A percentile compares a stretch with the other conserved stretches of the same genome.
Evolutionary conservation across 2,888 invertebrate species (phyloP).

Genomic region (Gastracanthus pulcherrimus): DNA sequence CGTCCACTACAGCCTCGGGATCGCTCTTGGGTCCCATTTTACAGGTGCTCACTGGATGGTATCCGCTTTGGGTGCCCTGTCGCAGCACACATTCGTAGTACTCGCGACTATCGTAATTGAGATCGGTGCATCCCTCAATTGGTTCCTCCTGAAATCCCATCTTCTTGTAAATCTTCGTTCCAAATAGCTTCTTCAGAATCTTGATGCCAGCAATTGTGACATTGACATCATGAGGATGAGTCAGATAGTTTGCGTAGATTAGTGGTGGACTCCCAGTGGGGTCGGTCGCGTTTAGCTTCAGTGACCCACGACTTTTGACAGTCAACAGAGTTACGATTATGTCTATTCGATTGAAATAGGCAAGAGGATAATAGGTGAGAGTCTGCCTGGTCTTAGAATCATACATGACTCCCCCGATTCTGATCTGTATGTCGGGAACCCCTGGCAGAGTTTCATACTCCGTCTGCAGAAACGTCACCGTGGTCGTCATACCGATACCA

Average conservation of each 20-base stretch:
- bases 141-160: conserved; percentile 79
- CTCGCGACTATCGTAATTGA: conserved; percentile 78
- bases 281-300: conserved; percentile 81
- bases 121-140: conserved; percentile 78
- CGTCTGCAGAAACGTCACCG: conserved; percentile 81
- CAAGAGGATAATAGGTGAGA: background rate
- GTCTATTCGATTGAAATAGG: conserved; percentile 80
- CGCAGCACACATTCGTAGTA: conserved; percentile 82
- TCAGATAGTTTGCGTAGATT: conserved; percentile 84
- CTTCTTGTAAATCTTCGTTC: conserved; percentile 79
- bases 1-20: conserved; percentile 82
- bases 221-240: conserved; percentile 80
- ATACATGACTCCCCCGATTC: conserved; percentile 73
- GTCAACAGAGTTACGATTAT: conserved; percentile 81
- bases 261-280: conserved; percentile 83
- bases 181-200: conserved; percentile 79
- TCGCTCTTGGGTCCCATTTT: conserved; percentile 84
- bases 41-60: conserved; percentile 83
- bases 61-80: conserved; percentile 73
- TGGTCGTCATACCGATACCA: conserved; percentile 80
- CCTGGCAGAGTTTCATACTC: conserved; percentile 77
- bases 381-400: conserved; percentile 67
- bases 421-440: conserved; percentile 81
- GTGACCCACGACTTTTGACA: conserved; percentile 82
- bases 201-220: conserved; percentile 80